Base-by-base conservation (phyloP, 2,113 vertebrate species). In the Laticauda laticaudata region DNA sequence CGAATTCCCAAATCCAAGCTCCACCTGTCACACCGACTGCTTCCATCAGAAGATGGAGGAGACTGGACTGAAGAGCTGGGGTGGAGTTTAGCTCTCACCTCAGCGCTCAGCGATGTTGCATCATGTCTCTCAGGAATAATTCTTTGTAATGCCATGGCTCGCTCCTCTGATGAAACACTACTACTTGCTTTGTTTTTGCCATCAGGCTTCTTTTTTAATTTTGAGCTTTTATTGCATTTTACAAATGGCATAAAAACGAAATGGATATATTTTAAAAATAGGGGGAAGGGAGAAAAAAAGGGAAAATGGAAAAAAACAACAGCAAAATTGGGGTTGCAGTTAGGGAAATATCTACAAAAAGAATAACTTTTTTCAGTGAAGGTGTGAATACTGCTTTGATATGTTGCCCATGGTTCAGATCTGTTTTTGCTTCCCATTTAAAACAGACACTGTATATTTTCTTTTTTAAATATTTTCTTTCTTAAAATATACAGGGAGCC, bases 121-220 rank as follows among this genome's bases (percentile, higher is more conserved):
- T 95, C 96, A 95, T 69, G 0, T 95, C 95, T 92, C 96, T n/a
- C 2, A 90, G 93, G 97, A 94, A 88, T 26, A 39, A 48, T 53
- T 88, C 91, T 95, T 91, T 92, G 89, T 91, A 87, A 2, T 59
- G 56, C 45, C 88, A 87, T 26, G 69, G 86, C 14, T 45, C 20
- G 75, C 14, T 45, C 20, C 56, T 87, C 94, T 97, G 97, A 97
- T 93, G 93, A 96, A 96, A 96, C 91, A 53, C 87, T 81, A 53
- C 61, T 53, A 43, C 24, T 92, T 55, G 53, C 45, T 54, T 93
- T 93, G 92, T 93, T 93, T 93, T 56, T 86, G 75, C 75, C 51
- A 29, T 11, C 55, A 64, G n/a, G 34, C 12, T 18, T 23, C 29
- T 14, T n/a, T n/a, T n/a, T n/a, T 29, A 29, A 61, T 64, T 64